Evolutionary conservation across 2,888 invertebrate genomes (phyloP), one percentile per base, ranked within the genome.

Genomic region (Ecdyonurus torrentis): DNA sequence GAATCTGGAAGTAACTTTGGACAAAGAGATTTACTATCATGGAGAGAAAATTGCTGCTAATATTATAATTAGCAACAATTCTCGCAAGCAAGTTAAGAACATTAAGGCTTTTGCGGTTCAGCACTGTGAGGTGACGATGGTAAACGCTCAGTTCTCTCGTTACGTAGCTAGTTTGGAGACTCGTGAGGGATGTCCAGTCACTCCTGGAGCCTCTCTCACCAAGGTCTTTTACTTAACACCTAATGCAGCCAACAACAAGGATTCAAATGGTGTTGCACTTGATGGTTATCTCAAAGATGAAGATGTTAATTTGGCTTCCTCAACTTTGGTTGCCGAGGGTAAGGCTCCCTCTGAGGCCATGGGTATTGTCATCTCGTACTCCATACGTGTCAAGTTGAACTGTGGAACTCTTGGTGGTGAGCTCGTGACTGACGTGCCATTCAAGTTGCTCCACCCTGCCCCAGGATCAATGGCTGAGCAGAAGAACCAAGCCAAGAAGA

Each of bases 301-400:
- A 70, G 93, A 93, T 70, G 91, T 89, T 10, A 93, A 93, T 72
- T 77, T 93, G 74, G 92, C 93, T 61, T 92, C 92, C 66, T 91
- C 92, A 53, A 93, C 92, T 50, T 74, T 93, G 74, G 86, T 89
- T 18, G 80, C 86, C 65, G 87, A 90, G 64, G 87, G 89, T 65
- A 87, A 89, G 75, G 84, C 85, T 70, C 85, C 89, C 66, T 81
- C 84, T 65, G 92, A 93, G 69, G 89, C 91, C 61, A 86, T 91
- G 74, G 93, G 93, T 85, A 91, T 93, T 71, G 87, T 93, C 63
- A 89, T 93, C 65, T 91, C 92, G 1, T 93, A 93, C 74, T 91
- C 91, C 18, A 78, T 92, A 23, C 82, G 92, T 61, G 91, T 91
- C 22, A 91, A 91, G 75, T 77, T 93, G 67, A 90, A 91, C 76